Base-by-base conservation (phyloP, 1,140 invertebrate genomes). In the Drosophila nannoptera region DNA sequence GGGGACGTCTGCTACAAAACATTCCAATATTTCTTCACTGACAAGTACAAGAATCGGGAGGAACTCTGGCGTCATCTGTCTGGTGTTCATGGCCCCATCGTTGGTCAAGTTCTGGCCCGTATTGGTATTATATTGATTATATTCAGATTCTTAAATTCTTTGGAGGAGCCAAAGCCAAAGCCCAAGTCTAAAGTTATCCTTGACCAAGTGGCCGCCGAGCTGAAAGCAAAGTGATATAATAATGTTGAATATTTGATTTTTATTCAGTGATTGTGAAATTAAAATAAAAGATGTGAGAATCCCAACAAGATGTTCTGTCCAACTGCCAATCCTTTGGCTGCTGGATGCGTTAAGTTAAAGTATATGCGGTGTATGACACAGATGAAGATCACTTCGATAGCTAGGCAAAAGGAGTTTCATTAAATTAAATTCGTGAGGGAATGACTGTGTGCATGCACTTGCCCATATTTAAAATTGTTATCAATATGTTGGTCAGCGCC, bases 401-500 rank as follows among this genome's bases (percentile, higher is more conserved):
- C 80, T 84, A 40, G 56, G 4, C 2, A n/a, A 9, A 5, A 29
- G n/a, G 3, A 48, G 43, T 2, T 36, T 22, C 3, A 2, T 12
- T 32, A 4, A 2, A 31, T 35, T 54, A 5, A 2, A 3, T 43
- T 16, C 11, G 14, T 8, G 46, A 32, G 4, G 0, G 7, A 6
- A 11, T 5, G 38, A 1, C 8, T 22, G 22, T 3, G 29, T 48
- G 3, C 8, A n/a, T 11, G 7, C 22, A 36, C 69, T 64, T 53
- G 46, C 81, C 67, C 61, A 86, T 75, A 22, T 81, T 86, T 12
- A 86, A 32, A 22, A 81, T 12, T 7, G 81, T 81, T 3, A 84
- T 81, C 14, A 84, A 14, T 4, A 84, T 81, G 32, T 84, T 86
- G 11, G 82, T 84, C 31, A 86, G 14, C 2, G 77, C 81, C 9